These are phyloP conservation scores for Oryzias woworae DNA, from an alignment of 2,113 vertebrate species.

Conservation along the genomic window DNA sequence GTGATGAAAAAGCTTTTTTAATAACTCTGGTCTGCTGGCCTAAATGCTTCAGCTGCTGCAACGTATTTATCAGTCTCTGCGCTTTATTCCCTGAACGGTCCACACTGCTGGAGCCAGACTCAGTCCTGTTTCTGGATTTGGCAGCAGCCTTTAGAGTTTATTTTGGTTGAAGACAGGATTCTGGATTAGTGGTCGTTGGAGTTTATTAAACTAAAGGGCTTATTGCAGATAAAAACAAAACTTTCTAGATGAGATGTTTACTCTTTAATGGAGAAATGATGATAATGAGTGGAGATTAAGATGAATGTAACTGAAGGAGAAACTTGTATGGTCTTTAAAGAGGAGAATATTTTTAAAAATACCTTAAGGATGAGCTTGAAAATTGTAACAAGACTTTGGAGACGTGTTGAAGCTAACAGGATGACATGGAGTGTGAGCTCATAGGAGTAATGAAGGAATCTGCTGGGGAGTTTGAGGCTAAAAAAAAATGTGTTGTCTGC, in stretches of 20 bases:
- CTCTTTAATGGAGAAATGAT: not conserved
- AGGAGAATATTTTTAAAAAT: slow-evolving; percentile 11
- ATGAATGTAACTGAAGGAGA: not conserved
- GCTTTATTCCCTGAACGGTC: too few species aligned
- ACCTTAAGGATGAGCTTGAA: slow-evolving; percentile 18
- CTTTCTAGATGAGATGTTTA: not conserved
- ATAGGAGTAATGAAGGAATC: not conserved
- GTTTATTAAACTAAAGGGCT: too few species aligned
- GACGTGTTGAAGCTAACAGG: slow-evolving; percentile 30
- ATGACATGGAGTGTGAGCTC: slow-evolving; percentile 10
- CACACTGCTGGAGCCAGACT: too few species aligned
- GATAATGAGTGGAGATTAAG: not conserved
- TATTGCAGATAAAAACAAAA: too few species aligned
- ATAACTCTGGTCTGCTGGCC: too few species aligned
- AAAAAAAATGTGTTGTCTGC: slow-evolving; percentile 1
- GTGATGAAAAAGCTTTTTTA: too few species aligned
- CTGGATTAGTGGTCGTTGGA: too few species aligned
- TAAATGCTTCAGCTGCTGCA: too few species aligned
- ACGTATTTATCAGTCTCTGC: too few species aligned
- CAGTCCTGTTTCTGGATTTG: too few species aligned
- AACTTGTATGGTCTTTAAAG: slow-evolving; percentile 7
- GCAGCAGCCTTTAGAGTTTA: too few species aligned
- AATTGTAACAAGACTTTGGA: slow-evolving; percentile 71
- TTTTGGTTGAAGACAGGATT: too few species aligned
- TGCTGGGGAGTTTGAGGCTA: slow-evolving; percentile 17